A percentile compares a stretch with the other conserved stretches of the same genome.
Conservation (phyloP, 2,797 vertebrate species). For the Microctenopoma stevenorrisi region DNA sequence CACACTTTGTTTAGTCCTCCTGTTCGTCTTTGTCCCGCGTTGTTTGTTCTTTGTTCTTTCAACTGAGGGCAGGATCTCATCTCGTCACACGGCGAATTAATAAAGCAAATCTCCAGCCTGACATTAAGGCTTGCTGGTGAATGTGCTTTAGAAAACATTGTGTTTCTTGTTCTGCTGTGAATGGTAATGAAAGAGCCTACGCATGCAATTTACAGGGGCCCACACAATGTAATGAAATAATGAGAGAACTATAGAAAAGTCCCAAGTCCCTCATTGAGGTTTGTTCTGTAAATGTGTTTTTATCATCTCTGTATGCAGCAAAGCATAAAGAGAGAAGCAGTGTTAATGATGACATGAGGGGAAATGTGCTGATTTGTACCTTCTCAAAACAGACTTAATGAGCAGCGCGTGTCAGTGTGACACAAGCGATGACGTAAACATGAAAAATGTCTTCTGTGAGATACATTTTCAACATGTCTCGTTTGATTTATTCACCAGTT, state of each 20-base stretch:
- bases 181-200: conserved; percentile 39
- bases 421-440: conserved; percentile 14
- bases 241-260: conserved; percentile 33
- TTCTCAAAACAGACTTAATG: conserved; percentile 28
- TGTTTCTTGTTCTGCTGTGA: conserved; percentile 25
- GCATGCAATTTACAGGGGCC: conserved; percentile 29
- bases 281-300: conserved; percentile 46
- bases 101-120: conserved; percentile 44
- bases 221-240: conserved; percentile 53
- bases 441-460: background rate
- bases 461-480: too few species aligned
- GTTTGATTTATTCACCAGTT: too few species aligned
- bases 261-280: conserved; percentile 16
- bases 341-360: conserved; percentile 27
- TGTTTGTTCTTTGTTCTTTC: conserved; percentile 31
- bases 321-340: conserved; percentile 36
- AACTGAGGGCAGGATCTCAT: conserved; percentile 11
- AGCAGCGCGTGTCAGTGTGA: conserved; percentile 6
- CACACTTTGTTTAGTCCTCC: conserved; percentile 24
- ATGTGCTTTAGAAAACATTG: conserved; percentile 45
- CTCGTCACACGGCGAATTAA: conserved; percentile 24
- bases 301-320: conserved; percentile 29
- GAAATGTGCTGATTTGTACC: conserved; percentile 49
- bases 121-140: conserved; percentile 29
- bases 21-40: conserved; percentile 28